Percentiles rank a stretch among this genome's conserved stretches.
These are phyloP conservation scores for Eristalinus sepulchralis DNA, from an alignment of 2,888 invertebrate genomes.

Conservation along the genomic window DNA sequence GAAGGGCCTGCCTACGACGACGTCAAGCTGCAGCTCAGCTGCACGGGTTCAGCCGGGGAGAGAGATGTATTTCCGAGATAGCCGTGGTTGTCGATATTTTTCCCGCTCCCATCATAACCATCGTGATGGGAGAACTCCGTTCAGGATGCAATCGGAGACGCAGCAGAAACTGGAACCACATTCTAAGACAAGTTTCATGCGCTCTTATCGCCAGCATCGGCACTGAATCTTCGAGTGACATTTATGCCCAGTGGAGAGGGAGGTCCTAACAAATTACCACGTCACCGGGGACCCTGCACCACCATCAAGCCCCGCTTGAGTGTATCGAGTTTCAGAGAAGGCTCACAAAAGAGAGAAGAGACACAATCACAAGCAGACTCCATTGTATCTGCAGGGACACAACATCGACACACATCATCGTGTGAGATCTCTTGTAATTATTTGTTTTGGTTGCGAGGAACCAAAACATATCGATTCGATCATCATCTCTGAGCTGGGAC, in stretches of 20 bases:
- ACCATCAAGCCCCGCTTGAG: not conserved
- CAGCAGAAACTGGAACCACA: constrained; percentile 18
- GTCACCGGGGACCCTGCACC: constrained; percentile 26
- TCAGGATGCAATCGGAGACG: constrained; percentile 56
- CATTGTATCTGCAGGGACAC: not conserved
- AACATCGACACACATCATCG: constrained; percentile 32
- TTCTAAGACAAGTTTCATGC: constrained; percentile 14
- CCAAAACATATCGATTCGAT: constrained; percentile 51
- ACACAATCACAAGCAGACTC: constrained; percentile 28
- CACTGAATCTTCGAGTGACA: constrained; percentile 26
- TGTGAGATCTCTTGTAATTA: constrained; percentile 61
- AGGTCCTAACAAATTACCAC: constrained; percentile 53
- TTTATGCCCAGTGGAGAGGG: not conserved
- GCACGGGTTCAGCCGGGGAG: not conserved
- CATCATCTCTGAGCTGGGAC: not conserved
- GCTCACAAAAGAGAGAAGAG: constrained; percentile 28
- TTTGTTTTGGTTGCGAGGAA: constrained; percentile 60
- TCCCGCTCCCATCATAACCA: constrained; percentile 28
- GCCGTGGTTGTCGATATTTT: constrained; percentile 28
- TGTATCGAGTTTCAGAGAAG: constrained; percentile 58
- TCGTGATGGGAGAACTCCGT: constrained; percentile 24
- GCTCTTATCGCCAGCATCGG: constrained; percentile 30
- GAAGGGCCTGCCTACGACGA: constrained; percentile 28
- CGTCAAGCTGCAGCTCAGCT: constrained; percentile 6
- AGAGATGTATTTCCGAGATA: constrained; percentile 61